Base-by-base conservation (phyloP, 2,888 invertebrate species). In the Auanema freiburgensis region DNA sequence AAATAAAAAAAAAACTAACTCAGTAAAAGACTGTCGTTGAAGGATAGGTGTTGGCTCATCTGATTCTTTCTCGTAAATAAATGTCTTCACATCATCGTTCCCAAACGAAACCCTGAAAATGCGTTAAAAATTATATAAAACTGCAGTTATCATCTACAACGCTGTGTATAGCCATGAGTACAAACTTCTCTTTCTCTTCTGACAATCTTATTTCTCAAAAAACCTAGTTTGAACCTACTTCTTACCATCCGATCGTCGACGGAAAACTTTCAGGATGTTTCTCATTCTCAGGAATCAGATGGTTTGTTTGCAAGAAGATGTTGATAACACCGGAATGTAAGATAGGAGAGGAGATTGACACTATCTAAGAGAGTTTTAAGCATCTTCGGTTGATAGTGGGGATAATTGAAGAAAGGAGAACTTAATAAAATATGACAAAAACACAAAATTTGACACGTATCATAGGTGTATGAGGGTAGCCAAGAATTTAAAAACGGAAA, bases 41-140 rank as follows among this genome's bases (percentile, higher is more conserved):
- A 64, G 53, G 25, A 64, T 50, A 25, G 64, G 64, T 14, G 64
- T 64, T 24, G 59, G 55, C 25, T 59, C 59, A 25, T 64, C 64
- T 40, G 64, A 64, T 41, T 64, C 64, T 23, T 64, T 64, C 43
- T 64, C 64, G 42, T 64, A 64, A 41, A 64, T 59, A 41, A 64
- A 64, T 14, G 64, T 64, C 43, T 49, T 18, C 8, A 64, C 64
- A 5, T 53, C 59, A 43, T 59, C 59, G 56, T 59, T 59, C 44
- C 64, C 64, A 59, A 64, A 64, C 44, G 64, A 64, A 40, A 64
- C 64, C 59, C 64, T 64, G 51, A 54, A 64, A 53, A n/a, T n/a
- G n/a, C n/a, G n/a, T n/a, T n/a, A 12, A 16, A 21, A 50, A 50
- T 43, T 14, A 43, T 43, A n/a, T n/a, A n/a, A n/a, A n/a, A n/a